phyloP scores from a whole-genome alignment of 2,888 invertebrate genomes.

The Andrena marginata region DNA sequence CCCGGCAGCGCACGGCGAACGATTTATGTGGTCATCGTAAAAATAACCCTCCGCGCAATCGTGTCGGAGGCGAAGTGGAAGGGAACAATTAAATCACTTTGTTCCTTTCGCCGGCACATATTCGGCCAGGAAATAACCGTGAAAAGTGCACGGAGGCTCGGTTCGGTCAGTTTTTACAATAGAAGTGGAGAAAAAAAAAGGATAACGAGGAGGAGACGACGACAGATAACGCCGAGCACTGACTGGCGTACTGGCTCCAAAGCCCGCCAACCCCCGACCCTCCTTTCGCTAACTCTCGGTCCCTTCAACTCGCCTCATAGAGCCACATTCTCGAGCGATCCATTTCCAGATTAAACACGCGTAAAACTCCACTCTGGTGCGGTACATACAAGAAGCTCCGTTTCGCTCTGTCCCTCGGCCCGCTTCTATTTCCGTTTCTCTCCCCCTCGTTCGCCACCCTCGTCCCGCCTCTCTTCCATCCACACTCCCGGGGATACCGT shows the following conservation, averaged over 20 bases:
- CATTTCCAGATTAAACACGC: conserved; percentile 84
- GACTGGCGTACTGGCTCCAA: conserved; percentile 40
- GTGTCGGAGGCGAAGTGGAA: conserved; percentile 44
- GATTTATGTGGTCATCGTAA: conserved; percentile 25
- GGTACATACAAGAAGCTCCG: conserved; percentile 73
- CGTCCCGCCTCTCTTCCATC: neutral
- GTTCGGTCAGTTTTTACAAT: conserved; percentile 68
- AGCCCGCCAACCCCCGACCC: conserved; percentile 42
- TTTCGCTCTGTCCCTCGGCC: conserved; percentile 47
- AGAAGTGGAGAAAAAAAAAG: conserved; percentile 59
- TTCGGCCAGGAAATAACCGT: conserved; percentile 19
- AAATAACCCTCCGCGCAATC: conserved; percentile 30
- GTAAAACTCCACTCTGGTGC: conserved; percentile 80
- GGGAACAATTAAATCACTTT: conserved; percentile 54
- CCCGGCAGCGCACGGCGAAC: neutral
- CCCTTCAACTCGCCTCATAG: conserved; percentile 72
- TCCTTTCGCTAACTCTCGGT: conserved; percentile 66
- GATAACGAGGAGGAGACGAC: conserved; percentile 44
- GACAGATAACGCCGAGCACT: conserved; percentile 32
- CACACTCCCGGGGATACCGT: conserved; percentile 47
- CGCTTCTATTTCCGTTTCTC: conserved; percentile 34
- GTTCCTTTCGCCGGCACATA: conserved; percentile 37
- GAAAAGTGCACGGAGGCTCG: conserved; percentile 36
- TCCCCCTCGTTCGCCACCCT: conserved; percentile 17
- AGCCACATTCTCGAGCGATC: conserved; percentile 81